Evolutionary conservation across 2,113 vertebrate species (phyloP).

Genomic region (Boulengeromyrus knoepffleri): DNA sequence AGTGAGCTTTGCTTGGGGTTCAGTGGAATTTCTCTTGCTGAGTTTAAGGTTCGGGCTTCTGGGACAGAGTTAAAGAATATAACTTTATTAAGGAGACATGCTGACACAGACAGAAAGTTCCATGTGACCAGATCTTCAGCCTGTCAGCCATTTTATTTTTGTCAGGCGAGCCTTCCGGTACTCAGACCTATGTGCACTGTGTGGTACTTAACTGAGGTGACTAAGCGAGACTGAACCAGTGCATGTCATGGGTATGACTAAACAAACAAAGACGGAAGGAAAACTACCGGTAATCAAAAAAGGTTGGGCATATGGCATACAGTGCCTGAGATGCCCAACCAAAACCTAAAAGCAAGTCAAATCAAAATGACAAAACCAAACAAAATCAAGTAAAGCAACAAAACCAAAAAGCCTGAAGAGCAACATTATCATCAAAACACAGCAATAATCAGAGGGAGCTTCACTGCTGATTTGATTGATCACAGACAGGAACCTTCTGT

Average conservation of each 20-base stretch:
- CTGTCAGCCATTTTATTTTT: neutral
- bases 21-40: neutral
- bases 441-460: neutral
- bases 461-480: neutral
- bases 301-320: neutral
- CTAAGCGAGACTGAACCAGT: neutral
- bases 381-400: neutral
- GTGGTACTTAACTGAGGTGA: neutral
- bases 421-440: neutral
- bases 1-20: neutral
- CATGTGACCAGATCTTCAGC: neutral
- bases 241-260: neutral
- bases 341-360: neutral
- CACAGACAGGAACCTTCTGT: neutral
- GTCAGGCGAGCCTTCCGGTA: neutral
- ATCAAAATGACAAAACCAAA: neutral
- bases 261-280: neutral
- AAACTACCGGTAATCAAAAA: neutral
- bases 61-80: neutral
- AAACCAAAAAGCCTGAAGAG: neutral
- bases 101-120: neutral
- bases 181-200: neutral
- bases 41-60: neutral
- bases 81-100: neutral
- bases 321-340: neutral